Base-by-base conservation (phyloP, 2,797 vertebrate genomes). In the Spinus olivaceus region DNA sequence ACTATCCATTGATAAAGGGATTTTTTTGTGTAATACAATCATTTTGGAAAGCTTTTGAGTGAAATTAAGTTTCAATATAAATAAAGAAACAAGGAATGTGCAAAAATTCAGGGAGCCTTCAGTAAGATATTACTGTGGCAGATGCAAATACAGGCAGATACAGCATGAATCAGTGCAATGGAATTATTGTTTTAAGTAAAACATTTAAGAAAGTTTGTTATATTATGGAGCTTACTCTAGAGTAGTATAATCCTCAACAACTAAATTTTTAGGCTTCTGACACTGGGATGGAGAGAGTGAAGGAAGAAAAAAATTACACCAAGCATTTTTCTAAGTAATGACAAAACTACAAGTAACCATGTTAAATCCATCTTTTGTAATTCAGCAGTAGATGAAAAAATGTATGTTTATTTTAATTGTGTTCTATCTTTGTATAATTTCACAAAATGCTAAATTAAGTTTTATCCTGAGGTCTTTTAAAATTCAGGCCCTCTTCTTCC, bases 1-100 rank as follows among this genome's bases (percentile, higher is more conserved):
- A 67, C 25, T 88, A 41, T 80, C 32, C 78, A 61, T 56, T 93
- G 81, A 94, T 80, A 92, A 97, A 97, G 44, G 76, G 28, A 0
- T 37, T 54, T 91, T 64, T 64, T 57, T 32, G 24, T 94, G 44
- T 83, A 80, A 28, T 69, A 50, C 8, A 93, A 72, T 44, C 56
- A 97, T 83, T 97, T 95, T 97, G 37, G 70, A 97, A 97, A 94
- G 39, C 10, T 92, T 76, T 93, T n/a, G 4, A 35, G 92, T 94
- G 86, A 95, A 96, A 95, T 42, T 83, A 94, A 92, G 64, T 94
- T 95, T 21, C 57, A 88, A 56, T 64, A 86, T 76, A 97, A 96
- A 96, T 67, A 94, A 90, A 94, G 7, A 63, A 81, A 81, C 23
- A 2, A 53, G 41, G 39, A 95, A 86, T 20, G 39, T 25, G 27